Conservation (phyloP, 1,140 invertebrate species). For the Diachasma alloeum region DNA sequence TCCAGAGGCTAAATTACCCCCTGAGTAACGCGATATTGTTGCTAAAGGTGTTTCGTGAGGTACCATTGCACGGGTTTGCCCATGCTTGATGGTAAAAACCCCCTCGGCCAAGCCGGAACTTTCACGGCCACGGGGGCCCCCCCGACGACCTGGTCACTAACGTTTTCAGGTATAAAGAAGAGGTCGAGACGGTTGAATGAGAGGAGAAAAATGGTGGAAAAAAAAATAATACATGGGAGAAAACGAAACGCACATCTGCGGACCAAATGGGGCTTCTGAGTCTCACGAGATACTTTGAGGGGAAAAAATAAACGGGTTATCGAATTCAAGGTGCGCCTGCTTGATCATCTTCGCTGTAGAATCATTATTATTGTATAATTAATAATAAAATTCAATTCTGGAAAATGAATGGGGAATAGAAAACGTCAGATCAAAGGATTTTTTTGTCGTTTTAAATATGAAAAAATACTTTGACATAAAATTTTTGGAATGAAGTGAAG, state of each 20-base stretch:
- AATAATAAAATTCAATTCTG: no score
- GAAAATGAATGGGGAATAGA: no score
- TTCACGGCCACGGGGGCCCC: slow-evolving; percentile 55
- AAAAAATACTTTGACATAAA: no score
- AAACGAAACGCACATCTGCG: slow-evolving; percentile 7
- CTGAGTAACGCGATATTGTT: not conserved
- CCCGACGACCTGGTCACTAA: slow-evolving; percentile 44
- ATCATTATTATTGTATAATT: no score
- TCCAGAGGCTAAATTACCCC: not conserved
- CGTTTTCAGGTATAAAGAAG: slow-evolving; percentile 19
- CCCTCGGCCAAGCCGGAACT: slow-evolving; percentile 37
- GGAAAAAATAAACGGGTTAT: slow-evolving; percentile 55
- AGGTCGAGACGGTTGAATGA: not conserved
- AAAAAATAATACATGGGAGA: not conserved
- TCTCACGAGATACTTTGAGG: not conserved
- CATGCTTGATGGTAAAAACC: not conserved
- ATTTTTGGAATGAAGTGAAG: no score
- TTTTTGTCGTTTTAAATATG: no score
- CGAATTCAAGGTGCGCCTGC: slow-evolving; percentile 47
- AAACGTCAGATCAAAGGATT: no score
- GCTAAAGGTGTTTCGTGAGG: not conserved
- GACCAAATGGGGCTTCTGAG: not conserved
- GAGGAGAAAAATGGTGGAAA: slow-evolving; percentile 12
- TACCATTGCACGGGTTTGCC: not conserved
- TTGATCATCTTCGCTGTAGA: not conserved